phyloP scores from a whole-genome alignment of 2,888 invertebrate species.

The Atethmia centrago region DNA sequence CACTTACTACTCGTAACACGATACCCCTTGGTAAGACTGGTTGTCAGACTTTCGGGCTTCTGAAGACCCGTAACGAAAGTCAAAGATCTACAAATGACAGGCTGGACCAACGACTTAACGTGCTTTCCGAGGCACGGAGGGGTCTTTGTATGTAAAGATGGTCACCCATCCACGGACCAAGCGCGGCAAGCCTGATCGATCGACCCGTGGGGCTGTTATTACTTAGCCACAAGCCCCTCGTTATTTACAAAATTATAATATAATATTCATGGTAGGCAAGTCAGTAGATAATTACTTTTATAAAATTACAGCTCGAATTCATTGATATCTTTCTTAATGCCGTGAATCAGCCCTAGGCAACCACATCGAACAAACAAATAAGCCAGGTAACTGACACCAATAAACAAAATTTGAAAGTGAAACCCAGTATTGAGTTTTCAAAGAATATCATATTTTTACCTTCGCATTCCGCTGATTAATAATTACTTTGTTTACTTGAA shows the following conservation, averaged over 20 bases:
- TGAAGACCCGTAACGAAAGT: too few relatives aligned
- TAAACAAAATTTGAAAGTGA: constrained; percentile 57
- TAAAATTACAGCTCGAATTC: constrained; percentile 13
- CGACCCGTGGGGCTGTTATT: too few relatives aligned
- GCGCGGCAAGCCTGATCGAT: too few relatives aligned
- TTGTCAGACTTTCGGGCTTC: too few relatives aligned
- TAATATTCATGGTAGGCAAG: background rate
- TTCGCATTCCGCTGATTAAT: constrained; percentile 53
- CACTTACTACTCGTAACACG: too few relatives aligned
- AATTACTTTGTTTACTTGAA: constrained; percentile 53
- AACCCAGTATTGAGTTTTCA: constrained; percentile 46
- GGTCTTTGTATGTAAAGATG: too few relatives aligned
- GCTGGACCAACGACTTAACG: too few relatives aligned
- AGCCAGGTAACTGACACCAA: constrained; percentile 51
- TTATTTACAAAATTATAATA: background rate
- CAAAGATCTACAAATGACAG: too few relatives aligned
- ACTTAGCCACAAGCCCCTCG: too few relatives aligned
- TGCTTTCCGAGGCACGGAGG: too few relatives aligned
- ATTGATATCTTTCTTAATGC: constrained; percentile 24
- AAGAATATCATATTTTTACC: constrained; percentile 59
- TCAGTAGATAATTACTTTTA: background rate
- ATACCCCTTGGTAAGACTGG: too few relatives aligned
- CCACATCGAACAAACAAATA: constrained; percentile 56
- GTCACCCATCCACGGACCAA: too few relatives aligned
- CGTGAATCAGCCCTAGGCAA: constrained; percentile 33